Conservation (phyloP, 2,113 vertebrate species). For the Melanerpes aurifrons region DNA sequence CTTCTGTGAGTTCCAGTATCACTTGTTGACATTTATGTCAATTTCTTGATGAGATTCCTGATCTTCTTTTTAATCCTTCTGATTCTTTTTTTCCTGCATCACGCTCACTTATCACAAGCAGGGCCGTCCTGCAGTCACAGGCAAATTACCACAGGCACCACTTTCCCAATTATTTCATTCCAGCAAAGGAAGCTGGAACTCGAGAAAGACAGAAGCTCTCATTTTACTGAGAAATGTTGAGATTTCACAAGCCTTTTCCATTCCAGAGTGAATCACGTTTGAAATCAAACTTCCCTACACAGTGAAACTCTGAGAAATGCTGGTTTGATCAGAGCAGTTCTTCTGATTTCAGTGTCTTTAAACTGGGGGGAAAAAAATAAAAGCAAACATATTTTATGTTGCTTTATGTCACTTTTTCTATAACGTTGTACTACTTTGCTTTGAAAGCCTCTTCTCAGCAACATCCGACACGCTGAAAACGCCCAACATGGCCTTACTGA, state of each 20-base stretch:
- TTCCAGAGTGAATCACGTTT: not conserved
- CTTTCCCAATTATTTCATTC: slow-evolving; percentile 9
- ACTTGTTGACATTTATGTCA: not conserved
- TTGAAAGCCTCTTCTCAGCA: not conserved
- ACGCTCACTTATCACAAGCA: not conserved
- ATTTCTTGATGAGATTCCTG: not conserved
- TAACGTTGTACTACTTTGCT: not conserved
- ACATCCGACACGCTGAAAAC: not conserved
- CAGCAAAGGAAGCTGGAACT: not conserved
- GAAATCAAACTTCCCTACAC: not conserved
- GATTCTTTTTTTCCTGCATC: not conserved
- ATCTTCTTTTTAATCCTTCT: not conserved
- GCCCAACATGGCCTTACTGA: not conserved
- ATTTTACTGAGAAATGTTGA: not conserved
- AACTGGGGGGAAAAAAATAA: not conserved
- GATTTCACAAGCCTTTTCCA: slow-evolving; percentile 7
- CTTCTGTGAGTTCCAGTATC: not conserved
- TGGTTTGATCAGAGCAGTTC: not conserved
- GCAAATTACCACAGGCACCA: not conserved
- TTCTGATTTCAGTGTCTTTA: not conserved
- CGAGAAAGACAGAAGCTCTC: not conserved
- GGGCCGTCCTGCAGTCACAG: not conserved
- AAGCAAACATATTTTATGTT: not conserved
- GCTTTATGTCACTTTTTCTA: not conserved
- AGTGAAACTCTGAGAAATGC: not conserved